These are phyloP conservation scores for Eupithecia inturbata DNA, from an alignment of 2,888 invertebrate genomes.

Conservation along the genomic window DNA sequence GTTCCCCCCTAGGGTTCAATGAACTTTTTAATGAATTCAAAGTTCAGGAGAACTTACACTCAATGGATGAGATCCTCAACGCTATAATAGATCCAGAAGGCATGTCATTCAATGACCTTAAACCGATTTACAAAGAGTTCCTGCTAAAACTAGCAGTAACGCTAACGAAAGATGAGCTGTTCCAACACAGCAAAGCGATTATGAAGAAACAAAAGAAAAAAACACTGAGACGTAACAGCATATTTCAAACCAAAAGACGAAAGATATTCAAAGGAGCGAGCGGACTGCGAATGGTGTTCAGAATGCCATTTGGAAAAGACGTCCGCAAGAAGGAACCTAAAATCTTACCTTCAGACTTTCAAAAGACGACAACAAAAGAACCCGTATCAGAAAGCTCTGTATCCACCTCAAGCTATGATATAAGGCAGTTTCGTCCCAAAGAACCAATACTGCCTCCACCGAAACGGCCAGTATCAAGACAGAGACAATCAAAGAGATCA, in stretches of 20 bases:
- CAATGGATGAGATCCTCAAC: constrained; percentile 93
- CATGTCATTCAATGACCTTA: constrained; percentile 96
- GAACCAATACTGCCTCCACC: constrained; percentile 74
- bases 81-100: constrained; percentile 96
- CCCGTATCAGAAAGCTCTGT: constrained; percentile 84
- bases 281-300: constrained; percentile 86
- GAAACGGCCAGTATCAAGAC: constrained; percentile 72
- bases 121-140: constrained; percentile 96
- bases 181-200: constrained; percentile 94
- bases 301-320: constrained; percentile 83
- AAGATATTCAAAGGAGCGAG: constrained; percentile 85
- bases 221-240: constrained; percentile 83
- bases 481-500: constrained; percentile 72
- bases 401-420: constrained; percentile 86
- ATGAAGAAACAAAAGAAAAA: constrained; percentile 93
- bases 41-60: constrained; percentile 93
- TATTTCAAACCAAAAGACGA: constrained; percentile 83
- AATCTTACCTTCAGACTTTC: constrained; percentile 58
- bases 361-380: constrained; percentile 60
- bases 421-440: constrained; percentile 85
- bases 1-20: constrained; percentile 93
- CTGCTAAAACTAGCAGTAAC: constrained; percentile 93
- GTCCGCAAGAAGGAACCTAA: constrained; percentile 66
- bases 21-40: constrained; percentile 94
- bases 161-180: constrained; percentile 95